Evolutionary conservation across 2,113 vertebrate genomes (phyloP).

Genomic region (Myiozetetes cayanensis): DNA sequence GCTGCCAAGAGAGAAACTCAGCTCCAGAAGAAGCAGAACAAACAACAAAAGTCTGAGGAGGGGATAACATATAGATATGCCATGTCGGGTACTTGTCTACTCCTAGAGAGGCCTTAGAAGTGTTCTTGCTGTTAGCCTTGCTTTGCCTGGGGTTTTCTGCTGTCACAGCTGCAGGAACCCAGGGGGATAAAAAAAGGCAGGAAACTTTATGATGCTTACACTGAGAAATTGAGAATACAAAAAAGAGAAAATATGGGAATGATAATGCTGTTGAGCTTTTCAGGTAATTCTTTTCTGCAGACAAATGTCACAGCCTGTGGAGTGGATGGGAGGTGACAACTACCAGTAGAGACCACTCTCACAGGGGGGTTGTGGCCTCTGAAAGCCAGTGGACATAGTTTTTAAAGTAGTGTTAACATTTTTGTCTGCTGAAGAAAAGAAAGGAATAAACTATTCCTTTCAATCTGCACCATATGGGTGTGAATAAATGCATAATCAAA

Average conservation of each 20-base stretch:
- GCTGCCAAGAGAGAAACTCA: background rate
- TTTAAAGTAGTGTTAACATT: background rate
- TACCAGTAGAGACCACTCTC: background rate
- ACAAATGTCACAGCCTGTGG: background rate
- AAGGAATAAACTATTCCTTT: background rate
- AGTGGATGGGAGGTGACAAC: background rate
- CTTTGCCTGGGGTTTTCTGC: background rate
- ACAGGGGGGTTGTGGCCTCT: accelerated
- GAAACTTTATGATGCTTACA: background rate
- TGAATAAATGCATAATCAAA: background rate
- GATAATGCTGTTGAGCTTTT: background rate
- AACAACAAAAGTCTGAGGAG: background rate
- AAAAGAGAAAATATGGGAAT: background rate
- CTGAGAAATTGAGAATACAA: background rate
- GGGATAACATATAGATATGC: background rate
- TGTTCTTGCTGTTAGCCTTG: background rate
- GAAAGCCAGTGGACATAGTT: background rate
- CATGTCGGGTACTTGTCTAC: background rate
- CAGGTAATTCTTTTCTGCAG: background rate
- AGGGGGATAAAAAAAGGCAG: background rate
- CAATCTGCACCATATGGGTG: background rate
- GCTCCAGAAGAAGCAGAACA: background rate
- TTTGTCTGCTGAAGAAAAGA: background rate
- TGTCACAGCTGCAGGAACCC: background rate
- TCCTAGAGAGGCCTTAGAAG: background rate